Conservation (phyloP, 2,888 invertebrate genomes). For the Hipparchia semele region DNA sequence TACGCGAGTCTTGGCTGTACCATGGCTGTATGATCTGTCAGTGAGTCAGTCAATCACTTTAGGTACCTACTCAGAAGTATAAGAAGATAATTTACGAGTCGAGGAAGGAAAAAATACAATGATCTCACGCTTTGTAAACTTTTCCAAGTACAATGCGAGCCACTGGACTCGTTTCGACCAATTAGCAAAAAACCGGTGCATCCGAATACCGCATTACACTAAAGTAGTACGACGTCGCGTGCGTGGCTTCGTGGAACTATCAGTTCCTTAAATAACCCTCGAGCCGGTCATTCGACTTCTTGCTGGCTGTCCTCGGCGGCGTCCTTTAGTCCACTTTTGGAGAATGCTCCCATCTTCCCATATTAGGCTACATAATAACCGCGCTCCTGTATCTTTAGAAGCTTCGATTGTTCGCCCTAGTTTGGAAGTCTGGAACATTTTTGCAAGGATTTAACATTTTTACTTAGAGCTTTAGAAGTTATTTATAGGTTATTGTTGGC, state of each 20-base stretch:
- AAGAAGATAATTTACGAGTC: background rate
- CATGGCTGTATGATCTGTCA: too few relatives aligned
- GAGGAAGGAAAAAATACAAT: slow-evolving; percentile 11
- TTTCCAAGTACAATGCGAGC: slow-evolving; percentile 30
- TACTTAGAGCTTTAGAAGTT: slow-evolving; percentile 24
- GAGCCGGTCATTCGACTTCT: slow-evolving; percentile 62
- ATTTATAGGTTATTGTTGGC: slow-evolving; percentile 25
- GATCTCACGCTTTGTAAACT: slow-evolving; percentile 16
- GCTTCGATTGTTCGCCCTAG: slow-evolving; percentile 74
- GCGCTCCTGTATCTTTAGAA: slow-evolving; percentile 58
- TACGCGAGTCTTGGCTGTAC: too few relatives aligned
- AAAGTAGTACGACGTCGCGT: slow-evolving; percentile 67
- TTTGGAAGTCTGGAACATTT: slow-evolving; percentile 71
- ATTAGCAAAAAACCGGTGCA: slow-evolving; percentile 55
- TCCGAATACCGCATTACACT: slow-evolving; percentile 58
- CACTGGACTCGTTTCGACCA: slow-evolving; percentile 50
- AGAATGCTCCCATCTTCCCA: slow-evolving; percentile 65
- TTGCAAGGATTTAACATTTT: slow-evolving; percentile 47
- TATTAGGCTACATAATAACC: slow-evolving; percentile 76
- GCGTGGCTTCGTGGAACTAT: slow-evolving; percentile 71
- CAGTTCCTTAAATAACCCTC: slow-evolving; percentile 69
- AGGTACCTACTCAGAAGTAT: background rate
- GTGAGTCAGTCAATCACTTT: too few relatives aligned
- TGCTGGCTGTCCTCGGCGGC: slow-evolving; percentile 71
- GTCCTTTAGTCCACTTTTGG: slow-evolving; percentile 68